Base-by-base conservation (phyloP, 2,888 invertebrate species). In the Amphipyra berbera region DNA sequence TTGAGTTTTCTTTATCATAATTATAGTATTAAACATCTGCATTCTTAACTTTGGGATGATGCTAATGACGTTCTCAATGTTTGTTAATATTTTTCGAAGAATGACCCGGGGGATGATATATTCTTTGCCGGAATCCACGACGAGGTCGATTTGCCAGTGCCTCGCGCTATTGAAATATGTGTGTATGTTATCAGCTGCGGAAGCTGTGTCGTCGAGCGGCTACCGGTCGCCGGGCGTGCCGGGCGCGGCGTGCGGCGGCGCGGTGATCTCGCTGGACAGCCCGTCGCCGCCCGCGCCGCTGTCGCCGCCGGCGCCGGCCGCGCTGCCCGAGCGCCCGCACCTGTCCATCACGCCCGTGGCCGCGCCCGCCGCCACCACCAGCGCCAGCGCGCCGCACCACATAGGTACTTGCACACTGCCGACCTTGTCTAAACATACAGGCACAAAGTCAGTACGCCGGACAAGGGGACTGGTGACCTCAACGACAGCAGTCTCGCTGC, bases 241-340 rank as follows among this genome's bases (percentile, higher is more conserved):
- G 71, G 82, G 90, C 54, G 86, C 30, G 45, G 44, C 81, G 71
- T 82, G 80, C 56, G 87, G 83, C 47, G 84, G 78, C 53, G 88
- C 84, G 9, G 95, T 96, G 35, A 96, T 96, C 83, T 96, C 96
- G 41, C 90, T 96, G 81, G 96, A 96, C 91, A 96, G 95, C 79
- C 96, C 96, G 1, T 96, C 96, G 12, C 96, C 96, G 38, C 96
- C 96, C 49, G 90, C 79, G 63, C 73, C 73, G 30, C 57, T 65
- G 27, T 61, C 66, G 12, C 84, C 61, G 73, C 70, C 66, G 71
- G 70, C 74, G 52, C 72, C 79, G 13, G 82, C 81, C 68, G 55
- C 83, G 50, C 73, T 78, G 61, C 69, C 80, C 13, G 82, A 85
- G 59, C 69, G 79, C n/a, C 82, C 88, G 54, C 85, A 86, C 56